Conservation (phyloP, 2,888 invertebrate species). For the Schrankia costaestrigalis region DNA sequence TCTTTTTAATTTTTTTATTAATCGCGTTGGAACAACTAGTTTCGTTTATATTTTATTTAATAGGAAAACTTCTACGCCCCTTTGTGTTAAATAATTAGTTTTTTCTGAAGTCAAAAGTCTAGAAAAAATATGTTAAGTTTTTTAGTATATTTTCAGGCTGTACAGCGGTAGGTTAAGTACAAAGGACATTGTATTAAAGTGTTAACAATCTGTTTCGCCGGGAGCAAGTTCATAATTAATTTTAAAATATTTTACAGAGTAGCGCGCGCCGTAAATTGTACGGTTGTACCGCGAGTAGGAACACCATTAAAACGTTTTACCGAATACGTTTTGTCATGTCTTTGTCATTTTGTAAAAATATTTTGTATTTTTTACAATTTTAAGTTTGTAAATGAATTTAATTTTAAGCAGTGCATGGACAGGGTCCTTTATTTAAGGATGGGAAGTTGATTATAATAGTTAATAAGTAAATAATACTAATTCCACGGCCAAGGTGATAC, state of each 20-base stretch:
- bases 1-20: no score
- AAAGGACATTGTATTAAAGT: constrained; percentile 25
- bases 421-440: no score
- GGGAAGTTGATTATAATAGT: no score
- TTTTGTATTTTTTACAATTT: neutral
- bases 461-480: no score
- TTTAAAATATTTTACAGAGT: constrained; percentile 44
- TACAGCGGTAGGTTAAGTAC: constrained; percentile 7
- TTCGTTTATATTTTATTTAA: no score
- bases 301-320: constrained; percentile 15
- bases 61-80: no score
- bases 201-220: constrained; percentile 29
- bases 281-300: constrained; percentile 14
- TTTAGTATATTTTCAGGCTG: no score
- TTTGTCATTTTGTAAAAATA: neutral
- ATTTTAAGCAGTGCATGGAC: neutral
- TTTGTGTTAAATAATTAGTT: no score
- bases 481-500: no score
- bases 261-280: constrained; percentile 28
- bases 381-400: neutral
- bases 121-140: no score
- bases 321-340: neutral
- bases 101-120: no score
- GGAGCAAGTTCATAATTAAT: constrained; percentile 47
- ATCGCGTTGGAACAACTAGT: no score